Base-by-base conservation (phyloP, 37 sponge, comb jelly and placozoan species). In the Bolinopsis microptera region DNA sequence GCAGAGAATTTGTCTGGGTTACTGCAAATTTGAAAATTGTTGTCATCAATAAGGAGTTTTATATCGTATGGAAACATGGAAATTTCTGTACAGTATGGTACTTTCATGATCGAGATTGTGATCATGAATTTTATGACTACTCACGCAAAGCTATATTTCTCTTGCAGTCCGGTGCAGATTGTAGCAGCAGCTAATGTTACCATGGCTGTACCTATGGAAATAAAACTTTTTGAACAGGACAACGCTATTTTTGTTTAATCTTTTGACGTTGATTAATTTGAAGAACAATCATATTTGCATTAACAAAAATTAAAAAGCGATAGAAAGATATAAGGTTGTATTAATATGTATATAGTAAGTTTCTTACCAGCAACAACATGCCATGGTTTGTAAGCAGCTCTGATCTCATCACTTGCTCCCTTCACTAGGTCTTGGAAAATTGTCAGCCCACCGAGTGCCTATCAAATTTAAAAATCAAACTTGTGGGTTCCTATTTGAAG, bases 371-470 rank as follows among this genome's bases (percentile, higher is more conserved):
- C 37, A 18, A 35, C 82, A 36, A 80, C 22, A 35, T 80, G 82
- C 82, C 82, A 80, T 35, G 82, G 82, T 80, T 80, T 80, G 82
- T 80, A 80, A 22, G 37, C 37, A 2, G 37, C 82, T 22, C 82
- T 80, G 23, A 80, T 22, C 37, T 80, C 82, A 18, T 35, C 23
- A 3, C 82, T 80, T 9, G 82, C 82, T 35, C 82, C 82, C 37
- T 35, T 35, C 35, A 80, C 35, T 13, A 80, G 82, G 38, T 80
- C 82, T 34, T 80, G 82, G 82, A 80, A 80, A 2, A 80, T 80
- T 35, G 31, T 30, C 21, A 80, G 38, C 82, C 82, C 82, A 30
- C 38, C 82, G 9, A 80, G 38, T 33, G 30, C 82, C 82, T 80
- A 37, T 61, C 9, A 61, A 61, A 21, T 9, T 21, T 61, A 61